Evolutionary conservation across 2,797 vertebrate genomes (phyloP).

Genomic region (Hippoglossus hippoglossus): DNA sequence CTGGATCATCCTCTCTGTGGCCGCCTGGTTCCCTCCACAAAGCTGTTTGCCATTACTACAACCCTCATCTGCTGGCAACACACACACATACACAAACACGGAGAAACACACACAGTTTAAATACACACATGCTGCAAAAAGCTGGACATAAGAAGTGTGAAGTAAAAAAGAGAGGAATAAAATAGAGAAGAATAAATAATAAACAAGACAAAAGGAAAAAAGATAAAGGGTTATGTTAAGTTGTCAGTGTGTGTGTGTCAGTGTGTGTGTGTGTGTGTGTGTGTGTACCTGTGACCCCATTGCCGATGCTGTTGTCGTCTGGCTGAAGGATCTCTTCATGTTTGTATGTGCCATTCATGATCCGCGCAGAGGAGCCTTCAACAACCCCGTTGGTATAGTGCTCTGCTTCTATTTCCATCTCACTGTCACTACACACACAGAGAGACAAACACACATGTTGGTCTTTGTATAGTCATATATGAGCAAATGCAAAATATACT

Average conservation of each 20-base stretch:
- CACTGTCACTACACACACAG: constrained; percentile 88
- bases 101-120: constrained; percentile 3
- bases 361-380: constrained; percentile 90
- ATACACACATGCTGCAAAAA: neutral
- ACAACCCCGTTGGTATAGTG: constrained; percentile 95
- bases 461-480: neutral
- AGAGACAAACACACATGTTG: constrained; percentile 13
- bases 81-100: constrained; percentile 1
- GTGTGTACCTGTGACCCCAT: constrained; percentile 80
- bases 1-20: constrained; percentile 98
- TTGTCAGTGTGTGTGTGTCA: neutral
- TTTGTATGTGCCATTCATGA: constrained; percentile 98
- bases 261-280: constrained; percentile 10
- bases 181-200: neutral
- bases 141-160: neutral
- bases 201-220: neutral
- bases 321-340: constrained; percentile 95
- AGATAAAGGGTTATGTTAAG: neutral
- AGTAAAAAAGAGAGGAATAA: neutral
- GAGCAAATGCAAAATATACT: too few species aligned
- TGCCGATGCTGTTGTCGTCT: constrained; percentile 94
- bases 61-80: constrained; percentile 84
- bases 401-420: constrained; percentile 98
- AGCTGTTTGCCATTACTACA: constrained; percentile 91
- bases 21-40: constrained; percentile 95